Evolutionary conservation across 2,888 invertebrate genomes (phyloP), one percentile per base, ranked within the genome.

Genomic region (Hirtodrosophila confusa): DNA sequence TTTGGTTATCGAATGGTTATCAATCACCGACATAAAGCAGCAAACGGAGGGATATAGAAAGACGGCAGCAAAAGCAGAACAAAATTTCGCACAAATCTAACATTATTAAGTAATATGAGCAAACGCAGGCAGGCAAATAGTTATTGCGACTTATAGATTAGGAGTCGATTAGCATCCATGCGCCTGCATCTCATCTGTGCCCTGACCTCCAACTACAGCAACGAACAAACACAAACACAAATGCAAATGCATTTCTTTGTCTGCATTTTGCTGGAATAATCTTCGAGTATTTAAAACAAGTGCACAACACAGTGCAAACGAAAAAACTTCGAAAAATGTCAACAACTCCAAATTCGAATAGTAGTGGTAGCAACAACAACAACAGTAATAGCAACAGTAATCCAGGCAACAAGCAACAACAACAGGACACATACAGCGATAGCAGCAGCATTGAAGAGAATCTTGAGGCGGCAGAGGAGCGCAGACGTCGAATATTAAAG

Each of bases 361-460:
- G 87, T 71, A 87, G 87, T 75, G 88, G 88, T 69, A 89, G 87
- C 77, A 88, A 79, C 62, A 90, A 70, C 66, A 89, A 76, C 61
- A 76, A 55, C 64, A 76, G 29, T 37, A 84, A 65, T 62, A 69
- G 47, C 37, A 72, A 63, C 41, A 62, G 45, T 37, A 75, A 61
- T 33, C 63, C 73, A 45, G 72, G 71, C 53, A 73, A 69, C 50
- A 85, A 83, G 56, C 82, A 71, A 41, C 85, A 85, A 50, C 66
- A 79, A 39, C 85, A 75, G 49, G 90, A 86, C 53, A 88, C 89
- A 10, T 90, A 89, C 55, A 90, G 92, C 86, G 96, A 95, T 89
- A 97, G 96, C 90, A 97, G 96, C 88, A 97, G 96, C 90, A 96
- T 96, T 23, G 97, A 88, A 33, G 97, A 97, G 90, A 96, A 95